Base-by-base conservation (phyloP, 2,113 vertebrate genomes). In the Coturnix japonica region DNA sequence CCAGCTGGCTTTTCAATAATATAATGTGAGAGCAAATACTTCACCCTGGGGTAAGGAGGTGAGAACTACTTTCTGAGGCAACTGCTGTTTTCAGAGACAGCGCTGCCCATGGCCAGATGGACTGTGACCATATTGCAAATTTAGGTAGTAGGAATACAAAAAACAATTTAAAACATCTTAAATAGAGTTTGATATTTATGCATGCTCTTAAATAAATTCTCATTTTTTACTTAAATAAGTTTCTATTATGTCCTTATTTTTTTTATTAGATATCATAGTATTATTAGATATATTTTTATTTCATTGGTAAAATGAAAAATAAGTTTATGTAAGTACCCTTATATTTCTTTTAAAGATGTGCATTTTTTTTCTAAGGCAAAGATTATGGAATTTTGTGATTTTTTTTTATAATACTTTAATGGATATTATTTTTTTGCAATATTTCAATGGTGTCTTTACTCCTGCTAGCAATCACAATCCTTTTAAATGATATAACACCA, bases 351-450 rank as follows among this genome's bases (percentile, higher is more conserved):
- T n/a, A 56, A 57, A 57, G 25, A 9, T 44, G 22, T 23, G 23
- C 4, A 13, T 74, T 75, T 90, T 81, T 39, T 61, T 72, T 89
- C 69, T 39, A 86, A 70, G 30, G 39, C 28, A 88, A 93, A 64
- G 8, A 31, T 91, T 57, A 5, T 59, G 79, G 73, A 75, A 41
- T 71, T 88, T 89, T 83, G 88, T 92, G 35, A 26, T 39, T 47
- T 73, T 80, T 9, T 77, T 92, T 64, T 87, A 56, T 92, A 80
- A 90, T 85, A 85, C 11, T 9, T 89, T 90, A 90, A 75, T 78
- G 60, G n/a, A 26, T 72, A 54, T 57, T 81, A 87, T 10, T 73
- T 81, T 77, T 91, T 64, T 87, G 56, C 90, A 77, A 89, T 83
- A 84, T 9, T 9, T 89, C 89, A 89, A 78, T 78, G 56, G 33